Base-by-base conservation (phyloP, 2,113 vertebrate genomes). In the Gyps fulvus region DNA sequence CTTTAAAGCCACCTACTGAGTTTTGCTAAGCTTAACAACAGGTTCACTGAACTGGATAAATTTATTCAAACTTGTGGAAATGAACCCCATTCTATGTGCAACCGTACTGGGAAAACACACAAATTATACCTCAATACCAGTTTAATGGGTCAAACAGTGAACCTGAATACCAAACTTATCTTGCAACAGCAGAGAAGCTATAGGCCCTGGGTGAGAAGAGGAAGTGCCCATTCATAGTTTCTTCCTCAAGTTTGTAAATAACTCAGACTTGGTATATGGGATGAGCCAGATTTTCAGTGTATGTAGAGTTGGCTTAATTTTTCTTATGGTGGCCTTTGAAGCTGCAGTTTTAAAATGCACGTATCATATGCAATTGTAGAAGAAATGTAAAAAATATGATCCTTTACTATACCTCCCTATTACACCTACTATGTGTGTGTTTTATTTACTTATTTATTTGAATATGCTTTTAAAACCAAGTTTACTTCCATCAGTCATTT, bases 1-100 rank as follows among this genome's bases (percentile, higher is more conserved):
- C 98, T 99, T 98, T 98, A 98, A 98, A 98, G 97, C 98, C 98
- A 98, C 98, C 98, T 98, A 99, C 98, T 98, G 98, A 98, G 98
- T 98, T 98, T 98, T 98, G 98, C 98, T 98, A 97, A 98, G 98
- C 97, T 95, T 98, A 98, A 99, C 98, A 99, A 99, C 98, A 98
- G 98, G 98, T 98, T 99, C 98, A 98, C 98, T 99, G 98, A 99
- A 98, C 98, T 99, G 98, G 98, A 98, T 98, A 99, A 98, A 99
- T 98, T 98, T 98, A 98, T 98, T 98, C 98, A 99, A 98, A 98
- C 98, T 97, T 98, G 98, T 98, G 98, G 98, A 98, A 98, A 98
- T 98, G 98, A 98, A 98, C 98, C 98, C 98, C 98, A 98, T 98
- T 99, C 98, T 98, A 98, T 97, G 97, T 98, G 97, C 97, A 97